These are phyloP conservation scores for Xenotilapia leptura DNA, from an alignment of 2,113 vertebrate genomes.

Conservation along the genomic window DNA sequence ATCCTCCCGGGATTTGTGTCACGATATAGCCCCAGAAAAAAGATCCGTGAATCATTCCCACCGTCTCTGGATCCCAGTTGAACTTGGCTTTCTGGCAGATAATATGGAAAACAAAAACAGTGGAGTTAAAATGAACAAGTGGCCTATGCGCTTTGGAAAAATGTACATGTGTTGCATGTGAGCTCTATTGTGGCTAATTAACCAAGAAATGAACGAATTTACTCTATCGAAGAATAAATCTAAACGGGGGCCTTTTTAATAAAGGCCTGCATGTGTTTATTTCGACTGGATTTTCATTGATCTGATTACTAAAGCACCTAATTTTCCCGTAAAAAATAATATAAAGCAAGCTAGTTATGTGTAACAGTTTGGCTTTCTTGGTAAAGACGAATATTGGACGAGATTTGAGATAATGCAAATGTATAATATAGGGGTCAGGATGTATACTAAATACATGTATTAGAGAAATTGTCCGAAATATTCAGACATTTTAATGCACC, in stretches of 20 bases:
- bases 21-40: constrained; percentile 99
- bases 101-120: background rate
- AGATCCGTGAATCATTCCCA: constrained; percentile 96
- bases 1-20: constrained; percentile 97
- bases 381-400: background rate
- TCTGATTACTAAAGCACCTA: background rate
- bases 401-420: background rate
- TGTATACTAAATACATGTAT: background rate
- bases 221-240: background rate
- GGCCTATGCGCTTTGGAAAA: background rate
- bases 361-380: background rate
- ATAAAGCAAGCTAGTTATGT: background rate
- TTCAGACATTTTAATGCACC: background rate
- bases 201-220: background rate
- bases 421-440: background rate
- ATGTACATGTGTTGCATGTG: background rate
- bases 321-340: background rate
- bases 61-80: constrained; percentile 95
- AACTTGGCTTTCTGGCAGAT: constrained; percentile 89
- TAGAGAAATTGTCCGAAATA: background rate
- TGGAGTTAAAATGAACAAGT: background rate
- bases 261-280: background rate
- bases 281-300: background rate
- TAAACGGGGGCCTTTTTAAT: background rate
- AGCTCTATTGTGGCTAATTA: background rate